Evolutionary conservation across 2,888 invertebrate species (phyloP), one percentile per base, ranked within the genome.

Genomic region (Hypselothyrea guttata): DNA sequence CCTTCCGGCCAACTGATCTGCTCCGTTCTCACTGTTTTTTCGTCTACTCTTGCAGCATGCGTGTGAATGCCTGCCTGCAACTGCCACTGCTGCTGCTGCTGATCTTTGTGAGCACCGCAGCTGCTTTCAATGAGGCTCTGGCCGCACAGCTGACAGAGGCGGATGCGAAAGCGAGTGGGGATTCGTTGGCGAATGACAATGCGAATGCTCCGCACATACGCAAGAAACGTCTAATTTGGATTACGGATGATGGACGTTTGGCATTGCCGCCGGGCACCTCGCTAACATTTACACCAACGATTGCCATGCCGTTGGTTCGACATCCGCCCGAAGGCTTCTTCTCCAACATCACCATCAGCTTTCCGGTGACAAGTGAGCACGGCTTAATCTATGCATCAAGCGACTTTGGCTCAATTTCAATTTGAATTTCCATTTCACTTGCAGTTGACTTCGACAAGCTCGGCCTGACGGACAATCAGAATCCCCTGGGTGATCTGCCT

Each of bases 381-480:
- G 42, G 42, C 7, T 13, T 2, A 13, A 7, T 11, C 8, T 2
- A 12, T 31, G n/a, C n/a, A n/a, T n/a, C n/a, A n/a, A n/a, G n/a
- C n/a, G n/a, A n/a, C n/a, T 5, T 22, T 22, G 22, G 22, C 2
- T 22, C 11, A 1, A 7, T 28, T 1, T n/a, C 18, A 4, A 4
- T 34, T 12, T 7, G 27, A 22, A 7, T 15, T 2, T 12, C 12
- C 18, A 1, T 13, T 7, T 15, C n/a, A 1, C 35, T 5, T 47
- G 1, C 91, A 96, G 96, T 96, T 89, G 95, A 96, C 86, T 96
- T 96, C 87, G 95, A 95, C 89, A 95, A 95, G 88, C 90, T 96
- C 69, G 96, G 96, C 9, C 88, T 96, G 75, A 96, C 96, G n/a
- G 96, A 96, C 87, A 96, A 96, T 87, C 95, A 96, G 87, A 96